Base-by-base conservation (phyloP, 2,888 invertebrate species). In the Heliconius cydno region DNA sequence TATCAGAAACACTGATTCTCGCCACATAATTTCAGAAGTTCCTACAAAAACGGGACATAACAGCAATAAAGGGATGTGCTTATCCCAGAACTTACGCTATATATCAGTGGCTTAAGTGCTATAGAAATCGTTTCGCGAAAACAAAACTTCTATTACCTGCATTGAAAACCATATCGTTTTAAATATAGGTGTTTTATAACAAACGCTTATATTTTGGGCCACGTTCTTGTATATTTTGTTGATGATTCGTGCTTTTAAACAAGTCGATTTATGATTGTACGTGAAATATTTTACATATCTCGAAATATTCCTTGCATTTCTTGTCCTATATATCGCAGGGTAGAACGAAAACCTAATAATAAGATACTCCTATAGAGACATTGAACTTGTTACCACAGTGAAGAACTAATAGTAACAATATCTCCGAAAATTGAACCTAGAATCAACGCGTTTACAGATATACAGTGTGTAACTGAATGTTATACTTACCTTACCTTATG, bases 81-180 rank as follows among this genome's bases (percentile, higher is more conserved):
- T 81, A 83, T 81, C 82, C 80, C 68, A 71, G 22, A 83, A 83
- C 83, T 83, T 83, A 72, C 19, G 80, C 83, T 83, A 81, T 83
- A 79, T 83, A 83, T 83, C 83, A 83, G 75, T 28, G 22, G 79
- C 78, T 80, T 82, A 83, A 83, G 83, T 82, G 77, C 82, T 78
- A 81, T 80, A 76, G 81, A 80, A 83, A 83, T 82, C 82, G 83
- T 83, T 83, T 30, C 68, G 65, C 83, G 82, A 84, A 84, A 84
- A 84, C 85, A 84, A 84, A 83, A 83, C 82, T 83, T 79, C 80
- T 79, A 73, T 78, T 78, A 82, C 81, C 79, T 81, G 79, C 25
- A 67, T 75, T 75, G 63, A 67, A 72, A 79, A 80, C 77, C 77
- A 71, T 77, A 38, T 19, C 30, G 65, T 63, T 41, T 63, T 46